phyloP scores from a whole-genome alignment of 2,888 invertebrate genomes.

The Polyommatus icarus region DNA sequence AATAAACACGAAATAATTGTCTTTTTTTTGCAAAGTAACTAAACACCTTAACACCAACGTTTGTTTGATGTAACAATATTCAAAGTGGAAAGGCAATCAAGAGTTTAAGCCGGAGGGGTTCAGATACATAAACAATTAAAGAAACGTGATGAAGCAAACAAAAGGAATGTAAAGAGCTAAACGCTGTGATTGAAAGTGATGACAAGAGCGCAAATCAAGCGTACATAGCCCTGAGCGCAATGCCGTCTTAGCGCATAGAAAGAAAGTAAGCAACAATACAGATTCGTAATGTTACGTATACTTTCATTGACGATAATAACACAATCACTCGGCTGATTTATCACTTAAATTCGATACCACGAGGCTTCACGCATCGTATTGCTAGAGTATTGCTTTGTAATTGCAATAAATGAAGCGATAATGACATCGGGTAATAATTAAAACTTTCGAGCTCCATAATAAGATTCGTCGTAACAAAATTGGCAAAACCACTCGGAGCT shows the following conservation, averaged over 20 bases:
- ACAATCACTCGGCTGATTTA: slow-evolving; percentile 39
- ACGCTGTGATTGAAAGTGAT: slow-evolving; percentile 29
- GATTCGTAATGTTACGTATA: slow-evolving; percentile 60
- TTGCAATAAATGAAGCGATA: slow-evolving; percentile 41
- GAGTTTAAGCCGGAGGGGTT: background rate
- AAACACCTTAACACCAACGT: background rate
- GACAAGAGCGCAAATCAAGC: slow-evolving; percentile 30
- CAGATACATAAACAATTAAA: slow-evolving; percentile 3
- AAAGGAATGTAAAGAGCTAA: slow-evolving; percentile 29
- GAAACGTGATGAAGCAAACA: slow-evolving; percentile 30
- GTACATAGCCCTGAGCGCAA: slow-evolving; percentile 31
- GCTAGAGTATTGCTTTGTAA: slow-evolving; percentile 33
- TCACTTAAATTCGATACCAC: slow-evolving; percentile 33
- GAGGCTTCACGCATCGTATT: slow-evolving; percentile 31
- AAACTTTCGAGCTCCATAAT: slow-evolving; percentile 64
- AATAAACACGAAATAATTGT: background rate
- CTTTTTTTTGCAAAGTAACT: background rate
- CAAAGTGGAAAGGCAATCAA: background rate
- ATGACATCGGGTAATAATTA: slow-evolving; percentile 62
- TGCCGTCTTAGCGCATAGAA: slow-evolving; percentile 34
- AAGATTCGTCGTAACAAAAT: slow-evolving; percentile 47
- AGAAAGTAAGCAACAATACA: slow-evolving; percentile 65
- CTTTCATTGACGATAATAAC: slow-evolving; percentile 49
- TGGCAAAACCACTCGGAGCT: slow-evolving; percentile 45
- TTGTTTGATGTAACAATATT: background rate